Percentiles rank a stretch among this genome's conserved stretches.
phyloP scores from a whole-genome alignment of 2,888 invertebrate species.

The Calameuta idolon region DNA sequence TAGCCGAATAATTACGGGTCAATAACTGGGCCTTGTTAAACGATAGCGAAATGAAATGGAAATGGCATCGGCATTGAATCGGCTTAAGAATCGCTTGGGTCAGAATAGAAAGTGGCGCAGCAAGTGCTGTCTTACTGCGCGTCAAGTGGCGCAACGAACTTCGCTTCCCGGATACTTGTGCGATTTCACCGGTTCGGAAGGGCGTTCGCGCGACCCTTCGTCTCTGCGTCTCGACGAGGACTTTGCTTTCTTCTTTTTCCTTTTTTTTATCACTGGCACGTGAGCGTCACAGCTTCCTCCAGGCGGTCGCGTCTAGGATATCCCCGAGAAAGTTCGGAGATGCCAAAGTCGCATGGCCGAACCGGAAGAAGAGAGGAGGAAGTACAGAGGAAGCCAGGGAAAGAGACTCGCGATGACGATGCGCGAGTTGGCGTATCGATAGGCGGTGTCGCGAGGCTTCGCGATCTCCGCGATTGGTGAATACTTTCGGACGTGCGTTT shows the following conservation, averaged over 20 bases:
- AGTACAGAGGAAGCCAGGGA: slow-evolving; percentile 12
- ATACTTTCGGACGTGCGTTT: slow-evolving; percentile 48
- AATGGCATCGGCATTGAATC: slow-evolving; percentile 16
- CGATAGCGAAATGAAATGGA: slow-evolving; percentile 53
- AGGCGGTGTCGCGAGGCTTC: not conserved
- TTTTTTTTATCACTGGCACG: too few species aligned
- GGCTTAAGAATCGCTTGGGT: slow-evolving; percentile 45
- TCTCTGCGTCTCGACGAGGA: not conserved
- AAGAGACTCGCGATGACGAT: slow-evolving; percentile 15
- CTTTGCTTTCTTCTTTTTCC: too few species aligned
- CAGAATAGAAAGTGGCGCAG: slow-evolving; percentile 64
- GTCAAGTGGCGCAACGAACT: slow-evolving; percentile 53
- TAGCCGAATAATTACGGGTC: too few species aligned
- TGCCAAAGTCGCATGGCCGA: not conserved
- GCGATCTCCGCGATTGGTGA: slow-evolving; percentile 30
- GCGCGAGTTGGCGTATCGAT: not conserved
- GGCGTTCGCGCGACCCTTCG: too few species aligned
- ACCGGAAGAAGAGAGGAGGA: slow-evolving; percentile 12
- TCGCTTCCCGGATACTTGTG: slow-evolving; percentile 62
- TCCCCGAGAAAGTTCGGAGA: not conserved
- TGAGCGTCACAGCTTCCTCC: too few species aligned
- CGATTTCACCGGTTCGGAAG: too few species aligned
- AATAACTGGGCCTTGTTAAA: slow-evolving; percentile 32
- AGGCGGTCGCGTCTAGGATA: too few species aligned
- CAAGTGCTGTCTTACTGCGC: slow-evolving; percentile 30